Evolutionary conservation across 30 jellyfish, hydroid and myxozoan species (phyloP), one percentile per base, ranked within the genome.

Genomic region (Hydra vulgaris): DNA sequence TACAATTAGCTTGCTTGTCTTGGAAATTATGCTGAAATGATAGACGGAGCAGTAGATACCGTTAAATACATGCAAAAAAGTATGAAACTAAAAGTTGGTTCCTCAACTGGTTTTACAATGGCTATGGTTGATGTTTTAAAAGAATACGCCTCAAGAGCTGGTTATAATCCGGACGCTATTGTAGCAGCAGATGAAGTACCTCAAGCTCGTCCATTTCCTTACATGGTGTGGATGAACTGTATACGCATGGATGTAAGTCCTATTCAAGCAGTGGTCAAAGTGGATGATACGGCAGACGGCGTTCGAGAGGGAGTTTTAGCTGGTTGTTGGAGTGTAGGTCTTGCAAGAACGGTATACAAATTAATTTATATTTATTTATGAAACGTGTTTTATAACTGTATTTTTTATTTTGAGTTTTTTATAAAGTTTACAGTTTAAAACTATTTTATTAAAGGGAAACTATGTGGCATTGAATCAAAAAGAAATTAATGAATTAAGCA

Each of bases 161-260:
- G 97, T 7, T 90, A 90, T 68, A 84, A 70, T n/a, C 97, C 97
- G 0, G 97, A 90, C 54, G 88, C 89, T n/a, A 73, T 20, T 74
- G 96, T 85, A 18, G 95, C 97, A 7, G 97, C 97, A 7, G 97
- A 90, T 74, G 94, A 90, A 72, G 97, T 90, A 12, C 97, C 97
- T 0, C 97, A 90, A 71, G 96, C 97, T 16, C 79, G 97, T 25
- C 97, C 97, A 15, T 90, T 18, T 71, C 97, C 97, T 8, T 90
- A 85, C 77, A 90, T 90, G 97, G 97, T 90, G 8, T 90, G 97
- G 97, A 71, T 90, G 25, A 90, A 82, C 84, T 82, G 89, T 55
- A 83, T 90, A 23, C 82, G 87, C 74, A 69, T 90, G 78, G 97
- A 90, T 69, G 90, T 90, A 21, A 90, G 86, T 66, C 97, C 97